A percentile compares a stretch with the other conserved stretches of the same genome.
phyloP scores from a whole-genome alignment of 1,140 invertebrate genomes.

The Hypothenemus hampei region DNA sequence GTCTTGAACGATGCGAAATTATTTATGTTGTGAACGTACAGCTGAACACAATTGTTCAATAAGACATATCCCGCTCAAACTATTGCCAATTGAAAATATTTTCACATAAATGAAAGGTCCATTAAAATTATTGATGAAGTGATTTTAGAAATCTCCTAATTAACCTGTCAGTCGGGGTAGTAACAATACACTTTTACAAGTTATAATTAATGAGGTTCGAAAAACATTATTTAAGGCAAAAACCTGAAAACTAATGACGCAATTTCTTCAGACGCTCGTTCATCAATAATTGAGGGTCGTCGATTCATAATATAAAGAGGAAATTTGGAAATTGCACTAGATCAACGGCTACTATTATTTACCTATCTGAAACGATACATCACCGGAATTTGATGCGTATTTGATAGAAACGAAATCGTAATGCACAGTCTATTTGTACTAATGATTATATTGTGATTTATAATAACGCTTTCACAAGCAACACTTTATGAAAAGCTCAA shows the following conservation, averaged over 20 bases:
- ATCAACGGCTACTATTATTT: constrained; percentile 1
- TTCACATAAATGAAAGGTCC: too few species aligned
- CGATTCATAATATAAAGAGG: constrained; percentile 8
- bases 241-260: constrained; percentile 11
- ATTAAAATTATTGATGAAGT: constrained; percentile 5
- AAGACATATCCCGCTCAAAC: too few species aligned
- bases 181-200: constrained; percentile 9
- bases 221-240: constrained; percentile 11
- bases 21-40: too few species aligned
- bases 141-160: constrained; percentile 7
- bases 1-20: too few species aligned
- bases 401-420: constrained; percentile 2
- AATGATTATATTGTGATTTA: constrained; percentile 7
- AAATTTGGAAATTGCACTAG: constrained; percentile 1
- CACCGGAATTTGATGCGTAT: not conserved
- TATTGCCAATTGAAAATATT: too few species aligned
- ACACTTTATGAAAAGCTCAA: constrained; percentile 12
- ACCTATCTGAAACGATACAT: constrained; percentile 9
- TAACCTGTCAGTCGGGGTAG: constrained; percentile 5
- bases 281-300: constrained; percentile 13
- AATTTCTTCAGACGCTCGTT: constrained; percentile 6
- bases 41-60: too few species aligned
- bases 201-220: constrained; percentile 11
- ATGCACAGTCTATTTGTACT: constrained; percentile 1
- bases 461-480: constrained; percentile 3